phyloP scores from a whole-genome alignment of 1,140 invertebrate genomes.

The Megalopta genalis region DNA sequence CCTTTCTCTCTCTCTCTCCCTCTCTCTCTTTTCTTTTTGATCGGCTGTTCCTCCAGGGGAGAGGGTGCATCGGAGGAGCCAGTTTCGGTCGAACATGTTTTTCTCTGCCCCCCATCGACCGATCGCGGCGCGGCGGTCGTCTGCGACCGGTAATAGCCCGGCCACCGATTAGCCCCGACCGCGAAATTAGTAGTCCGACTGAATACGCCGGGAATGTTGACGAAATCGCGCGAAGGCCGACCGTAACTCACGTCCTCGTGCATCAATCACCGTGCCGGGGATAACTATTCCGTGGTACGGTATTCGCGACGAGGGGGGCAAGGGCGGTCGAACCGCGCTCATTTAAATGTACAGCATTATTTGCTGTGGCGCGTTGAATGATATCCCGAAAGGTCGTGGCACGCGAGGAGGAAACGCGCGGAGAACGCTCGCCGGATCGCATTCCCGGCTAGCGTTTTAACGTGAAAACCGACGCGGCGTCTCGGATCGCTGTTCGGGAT shows the following conservation, averaged over 20 bases:
- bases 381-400: constrained; percentile 25
- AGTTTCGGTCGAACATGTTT: too few relatives aligned
- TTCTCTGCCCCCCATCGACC: too few relatives aligned
- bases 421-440: too few relatives aligned
- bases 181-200: constrained; percentile 27
- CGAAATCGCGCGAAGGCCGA: constrained; percentile 50
- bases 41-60: too few relatives aligned
- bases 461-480: too few relatives aligned
- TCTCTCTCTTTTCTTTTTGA: too few relatives aligned
- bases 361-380: constrained; percentile 36
- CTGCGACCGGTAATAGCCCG: not conserved
- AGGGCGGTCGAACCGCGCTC: not conserved
- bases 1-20: too few relatives aligned
- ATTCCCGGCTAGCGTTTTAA: too few relatives aligned
- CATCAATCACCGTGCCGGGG: constrained; percentile 20
- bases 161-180: constrained; percentile 24
- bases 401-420: constrained; percentile 13
- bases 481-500: too few relatives aligned
- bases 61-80: too few relatives aligned
- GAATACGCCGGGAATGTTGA: constrained; percentile 32
- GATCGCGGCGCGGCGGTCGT: too few relatives aligned
- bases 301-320: not conserved
- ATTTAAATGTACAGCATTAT: constrained; percentile 50
- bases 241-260: constrained; percentile 33
- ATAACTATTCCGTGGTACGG: constrained; percentile 27